A percentile compares a stretch with the other conserved stretches of the same genome.
phyloP scores from a whole-genome alignment of 2,888 invertebrate genomes.

The Bombyx huttoni region DNA sequence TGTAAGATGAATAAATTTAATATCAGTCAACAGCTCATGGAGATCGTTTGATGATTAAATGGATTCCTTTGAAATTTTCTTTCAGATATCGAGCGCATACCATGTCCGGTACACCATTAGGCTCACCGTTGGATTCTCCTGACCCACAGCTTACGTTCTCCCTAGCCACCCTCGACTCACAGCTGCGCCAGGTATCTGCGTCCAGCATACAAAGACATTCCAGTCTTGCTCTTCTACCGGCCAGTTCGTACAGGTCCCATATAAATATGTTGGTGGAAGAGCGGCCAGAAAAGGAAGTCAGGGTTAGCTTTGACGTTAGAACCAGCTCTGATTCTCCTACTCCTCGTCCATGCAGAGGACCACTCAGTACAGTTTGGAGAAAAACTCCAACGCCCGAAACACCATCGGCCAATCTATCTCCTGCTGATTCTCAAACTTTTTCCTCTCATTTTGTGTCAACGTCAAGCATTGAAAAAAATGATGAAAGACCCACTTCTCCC shows the following conservation, averaged over 20 bases:
- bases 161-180: conserved; percentile 72
- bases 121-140: conserved; percentile 88
- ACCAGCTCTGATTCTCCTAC: conserved; percentile 42
- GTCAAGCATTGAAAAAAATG: conserved; percentile 59
- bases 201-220: conserved; percentile 63
- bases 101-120: conserved; percentile 83
- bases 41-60: no score
- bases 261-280: conserved; percentile 65
- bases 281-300: conserved; percentile 56
- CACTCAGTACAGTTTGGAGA: conserved; percentile 56
- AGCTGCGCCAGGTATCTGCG: conserved; percentile 76
- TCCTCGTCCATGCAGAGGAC: conserved; percentile 53
- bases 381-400: conserved; percentile 76
- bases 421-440: conserved; percentile 73
- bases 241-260: conserved; percentile 63
- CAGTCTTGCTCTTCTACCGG: conserved; percentile 57
- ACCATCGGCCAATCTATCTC: conserved; percentile 76
- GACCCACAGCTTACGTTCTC: conserved; percentile 79
- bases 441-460: conserved; percentile 75
- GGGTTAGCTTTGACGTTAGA: conserved; percentile 59
- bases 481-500: conserved; percentile 62
- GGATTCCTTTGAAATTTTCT: neutral
- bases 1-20: conserved; percentile 71
- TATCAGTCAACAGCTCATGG: neutral
- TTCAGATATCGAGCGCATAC: conserved; percentile 87